Conservation (phyloP, 2,113 vertebrate species). For the Paramormyrops kingsleyae region DNA sequence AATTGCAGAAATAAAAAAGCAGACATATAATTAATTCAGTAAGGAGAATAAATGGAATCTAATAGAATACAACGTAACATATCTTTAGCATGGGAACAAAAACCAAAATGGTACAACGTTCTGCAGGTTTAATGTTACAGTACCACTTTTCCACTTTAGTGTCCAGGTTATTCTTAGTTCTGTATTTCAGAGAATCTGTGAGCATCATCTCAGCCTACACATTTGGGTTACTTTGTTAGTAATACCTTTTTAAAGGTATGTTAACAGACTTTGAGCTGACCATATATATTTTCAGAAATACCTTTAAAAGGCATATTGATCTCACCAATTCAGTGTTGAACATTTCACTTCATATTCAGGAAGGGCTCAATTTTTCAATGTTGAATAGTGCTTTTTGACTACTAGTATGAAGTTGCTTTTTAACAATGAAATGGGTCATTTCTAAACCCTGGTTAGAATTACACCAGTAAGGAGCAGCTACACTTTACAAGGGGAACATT, state of each 20-base stretch:
- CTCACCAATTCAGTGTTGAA: background rate
- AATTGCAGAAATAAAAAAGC: background rate
- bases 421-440: background rate
- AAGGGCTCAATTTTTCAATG: background rate
- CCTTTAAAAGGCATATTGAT: background rate
- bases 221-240: background rate
- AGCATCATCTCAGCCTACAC: background rate
- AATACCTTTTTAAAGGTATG: background rate
- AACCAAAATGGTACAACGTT: background rate
- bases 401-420: background rate
- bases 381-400: background rate
- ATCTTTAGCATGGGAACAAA: background rate
- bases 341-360: background rate
- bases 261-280: background rate
- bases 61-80: background rate
- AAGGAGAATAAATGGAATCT: background rate
- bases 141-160: background rate
- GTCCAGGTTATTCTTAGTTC: background rate
- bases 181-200: background rate
- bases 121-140: background rate
- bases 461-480: background rate
- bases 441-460: background rate
- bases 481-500: background rate
- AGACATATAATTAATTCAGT: background rate
- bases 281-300: background rate